Evolutionary conservation across 2,888 invertebrate genomes (phyloP).

Genomic region (Dynastes tityus): DNA sequence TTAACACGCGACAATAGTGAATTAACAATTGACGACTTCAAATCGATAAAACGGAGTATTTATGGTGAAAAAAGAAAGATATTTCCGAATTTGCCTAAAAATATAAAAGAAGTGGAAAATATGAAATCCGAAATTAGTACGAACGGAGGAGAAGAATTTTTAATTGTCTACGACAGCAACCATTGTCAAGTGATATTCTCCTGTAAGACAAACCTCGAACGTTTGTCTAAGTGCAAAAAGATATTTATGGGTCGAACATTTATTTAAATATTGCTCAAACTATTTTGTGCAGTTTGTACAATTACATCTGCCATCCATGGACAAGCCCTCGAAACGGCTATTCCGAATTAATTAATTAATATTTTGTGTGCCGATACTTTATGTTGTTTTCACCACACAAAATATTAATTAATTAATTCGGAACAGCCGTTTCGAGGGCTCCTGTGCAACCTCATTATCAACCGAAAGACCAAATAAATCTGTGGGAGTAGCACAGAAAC

Average conservation of each 20-base stretch:
- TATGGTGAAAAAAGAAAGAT: constrained; percentile 13
- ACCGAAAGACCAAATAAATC: no score
- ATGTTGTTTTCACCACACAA: no score
- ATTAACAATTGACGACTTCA: constrained; percentile 5
- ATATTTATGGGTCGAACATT: background rate
- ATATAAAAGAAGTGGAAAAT: constrained; percentile 6
- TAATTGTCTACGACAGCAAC: background rate
- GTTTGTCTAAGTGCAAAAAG: background rate
- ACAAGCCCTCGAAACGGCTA: no score
- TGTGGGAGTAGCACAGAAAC: no score
- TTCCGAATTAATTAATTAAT: no score
- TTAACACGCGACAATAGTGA: constrained; percentile 7
- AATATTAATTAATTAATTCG: no score
- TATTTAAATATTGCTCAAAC: background rate
- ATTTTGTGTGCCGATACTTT: no score
- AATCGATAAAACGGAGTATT: constrained; percentile 5
- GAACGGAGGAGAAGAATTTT: background rate
- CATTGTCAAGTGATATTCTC: background rate
- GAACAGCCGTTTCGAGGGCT: no score
- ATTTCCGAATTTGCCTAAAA: constrained; percentile 5
- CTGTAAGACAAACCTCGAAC: background rate
- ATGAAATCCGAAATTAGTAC: background rate
- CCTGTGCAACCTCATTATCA: no score
- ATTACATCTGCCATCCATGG: no score
- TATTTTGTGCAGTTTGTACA: background rate